phyloP scores from a whole-genome alignment of 2,888 invertebrate species.

The Oscheius sp. region DNA sequence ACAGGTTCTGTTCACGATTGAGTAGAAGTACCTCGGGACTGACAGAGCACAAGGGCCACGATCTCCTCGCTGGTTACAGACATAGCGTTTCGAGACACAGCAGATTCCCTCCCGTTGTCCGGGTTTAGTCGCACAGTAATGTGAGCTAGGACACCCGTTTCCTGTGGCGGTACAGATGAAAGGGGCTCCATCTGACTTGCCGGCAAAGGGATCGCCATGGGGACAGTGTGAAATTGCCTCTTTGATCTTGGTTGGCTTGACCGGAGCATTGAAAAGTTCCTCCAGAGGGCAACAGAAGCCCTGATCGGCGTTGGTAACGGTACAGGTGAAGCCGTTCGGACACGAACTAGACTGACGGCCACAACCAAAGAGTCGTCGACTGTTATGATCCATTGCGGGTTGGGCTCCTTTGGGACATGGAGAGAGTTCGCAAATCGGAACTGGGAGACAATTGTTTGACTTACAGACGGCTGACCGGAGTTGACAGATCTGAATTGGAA shows the following conservation, averaged over 20 bases:
- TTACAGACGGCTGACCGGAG: slow-evolving; percentile 11
- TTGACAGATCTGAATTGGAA: slow-evolving; percentile 4
- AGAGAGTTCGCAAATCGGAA: slow-evolving; percentile 22
- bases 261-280: slow-evolving; percentile 17
- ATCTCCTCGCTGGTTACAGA: slow-evolving; percentile 60
- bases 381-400: slow-evolving; percentile 16
- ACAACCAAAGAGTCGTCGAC: slow-evolving; percentile 21
- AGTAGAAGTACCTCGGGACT: slow-evolving; percentile 60
- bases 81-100: slow-evolving; percentile 65
- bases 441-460: slow-evolving; percentile 17
- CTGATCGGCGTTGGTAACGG: slow-evolving; percentile 51
- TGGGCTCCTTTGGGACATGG: slow-evolving; percentile 7
- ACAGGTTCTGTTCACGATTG: slow-evolving; percentile 52
- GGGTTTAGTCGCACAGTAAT: slow-evolving; percentile 64
- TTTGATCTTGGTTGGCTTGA: background rate
- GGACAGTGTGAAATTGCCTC: slow-evolving; percentile 41
- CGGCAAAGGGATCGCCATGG: slow-evolving; percentile 62
- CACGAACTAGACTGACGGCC: slow-evolving; percentile 39
- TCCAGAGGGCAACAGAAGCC: slow-evolving; percentile 24
- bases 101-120: slow-evolving; percentile 57
- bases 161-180: slow-evolving; percentile 49
- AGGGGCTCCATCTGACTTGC: slow-evolving; percentile 53
- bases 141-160: slow-evolving; percentile 60
- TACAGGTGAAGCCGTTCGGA: slow-evolving; percentile 61
- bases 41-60: slow-evolving; percentile 56